A percentile compares a stretch with the other conserved stretches of the same genome.
Conservation (phyloP, 1,140 invertebrate genomes). For the Argopecten irradians region DNA sequence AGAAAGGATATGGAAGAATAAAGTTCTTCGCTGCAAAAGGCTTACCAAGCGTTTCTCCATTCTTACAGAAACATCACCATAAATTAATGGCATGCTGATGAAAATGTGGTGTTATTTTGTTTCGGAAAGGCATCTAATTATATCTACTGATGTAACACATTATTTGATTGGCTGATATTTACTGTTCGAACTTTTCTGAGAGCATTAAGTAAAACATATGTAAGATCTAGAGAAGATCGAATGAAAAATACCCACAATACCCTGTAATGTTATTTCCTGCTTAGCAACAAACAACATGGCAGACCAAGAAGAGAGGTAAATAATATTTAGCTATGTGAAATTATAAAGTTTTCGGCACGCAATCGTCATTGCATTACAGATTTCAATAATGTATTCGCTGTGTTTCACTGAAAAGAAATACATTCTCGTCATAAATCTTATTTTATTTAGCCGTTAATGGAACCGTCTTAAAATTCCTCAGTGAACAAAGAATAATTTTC, state of each 20-base stretch:
- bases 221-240: conserved; percentile 35
- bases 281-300: conserved; percentile 68
- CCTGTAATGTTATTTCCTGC: conserved; percentile 62
- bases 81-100: not conserved
- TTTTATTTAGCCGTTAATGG: no score
- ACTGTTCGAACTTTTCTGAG: not conserved
- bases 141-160: not conserved
- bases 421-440: no score
- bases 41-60: not conserved
- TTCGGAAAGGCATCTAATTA: not conserved
- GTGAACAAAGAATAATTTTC: no score
- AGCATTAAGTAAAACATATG: no score
- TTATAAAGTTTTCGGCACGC: no score
- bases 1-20: not conserved
- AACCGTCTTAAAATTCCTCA: no score
- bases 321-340: conserved; percentile 16
- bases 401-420: no score
- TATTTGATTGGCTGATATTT: conserved; percentile 25
- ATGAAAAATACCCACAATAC: conserved; percentile 55
- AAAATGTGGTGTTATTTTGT: not conserved
- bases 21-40: not conserved
- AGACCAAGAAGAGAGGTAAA: conserved; percentile 64
- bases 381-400: no score
- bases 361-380: no score
- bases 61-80: not conserved